Base-by-base conservation (phyloP, 2,888 invertebrate species). In the Trichacis sp. region DNA sequence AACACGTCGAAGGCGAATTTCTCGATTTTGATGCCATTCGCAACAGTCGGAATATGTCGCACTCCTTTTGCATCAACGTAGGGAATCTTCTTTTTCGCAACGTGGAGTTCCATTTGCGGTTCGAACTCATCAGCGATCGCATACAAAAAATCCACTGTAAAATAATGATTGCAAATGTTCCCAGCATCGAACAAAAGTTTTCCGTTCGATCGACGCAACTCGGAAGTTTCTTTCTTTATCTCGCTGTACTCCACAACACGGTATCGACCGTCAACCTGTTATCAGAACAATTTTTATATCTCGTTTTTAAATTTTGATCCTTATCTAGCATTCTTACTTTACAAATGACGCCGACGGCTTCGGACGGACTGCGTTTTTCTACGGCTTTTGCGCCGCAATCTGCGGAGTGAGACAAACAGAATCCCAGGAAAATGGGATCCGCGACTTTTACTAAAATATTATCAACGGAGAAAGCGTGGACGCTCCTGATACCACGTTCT, bases 1-100 rank as follows among this genome's bases (percentile, higher is more conserved):
- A 99, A 99, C 0, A 98, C 97, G 84, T 99, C 99, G 83, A 99
- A 99, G 8, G 99, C 94, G 83, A 99, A 99, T 84, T 98, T 99
- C 81, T 99, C 99, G 85, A 99, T 93, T 87, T 99, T 99, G 70
- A 99, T 95, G 8, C 98, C 99, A 77, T 99, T 99, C 0, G 96
- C 92, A 64, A 90, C 89, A 0, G 89, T 88, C 0, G 99, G 98
- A 68, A 89, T 91, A 36, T 90, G 87, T 46, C 89, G 87, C 14
- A 89, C 86, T 1, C 95, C 95, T 6, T 88, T 86, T 1, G 87
- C 87, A 79, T 95, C 91, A 0, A 96, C 87, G 73, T 89, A 92
- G 0, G 97, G 93, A 70, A 99, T 98, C 86, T 99, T 99, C 87
- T 99, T 99, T 80, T 95, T 95, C 4, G 99, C 99, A 0, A 97